These are phyloP conservation scores for Entomobrya multifasciata DNA, from an alignment of 2,888 invertebrate genomes.

Conservation along the genomic window DNA sequence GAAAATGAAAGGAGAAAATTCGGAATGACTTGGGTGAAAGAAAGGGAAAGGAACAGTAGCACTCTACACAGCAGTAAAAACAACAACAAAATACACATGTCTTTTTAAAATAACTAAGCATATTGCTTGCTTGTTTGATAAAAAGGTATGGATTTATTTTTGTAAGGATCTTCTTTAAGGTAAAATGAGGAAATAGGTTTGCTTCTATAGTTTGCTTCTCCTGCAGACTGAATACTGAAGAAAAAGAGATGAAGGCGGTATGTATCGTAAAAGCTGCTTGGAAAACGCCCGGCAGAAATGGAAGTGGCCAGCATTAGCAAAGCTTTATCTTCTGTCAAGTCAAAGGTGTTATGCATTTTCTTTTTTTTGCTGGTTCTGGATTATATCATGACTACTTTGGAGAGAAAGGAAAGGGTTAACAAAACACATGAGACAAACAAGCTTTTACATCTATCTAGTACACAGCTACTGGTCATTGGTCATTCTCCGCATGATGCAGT, in stretches of 20 bases:
- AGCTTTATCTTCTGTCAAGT: conserved; percentile 36
- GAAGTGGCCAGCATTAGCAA: conserved; percentile 11
- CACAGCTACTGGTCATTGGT: conserved; percentile 47
- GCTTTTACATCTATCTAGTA: too few species aligned
- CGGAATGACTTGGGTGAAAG: conserved; percentile 35
- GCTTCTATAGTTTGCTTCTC: too few species aligned
- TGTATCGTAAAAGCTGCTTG: neutral
- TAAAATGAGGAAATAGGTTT: conserved; percentile 21
- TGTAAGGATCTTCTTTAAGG: neutral
- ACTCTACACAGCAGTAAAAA: too few species aligned
- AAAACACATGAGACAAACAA: too few species aligned
- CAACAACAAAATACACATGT: conserved; percentile 28
- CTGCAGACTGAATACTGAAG: too few species aligned
- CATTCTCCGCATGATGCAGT: conserved; percentile 38
- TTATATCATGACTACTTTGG: conserved; percentile 46
- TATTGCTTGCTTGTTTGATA: too few species aligned
- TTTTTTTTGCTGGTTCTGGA: conserved; percentile 6
- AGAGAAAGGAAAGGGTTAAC: conserved; percentile 15
- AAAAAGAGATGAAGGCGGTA: conserved; percentile 51
- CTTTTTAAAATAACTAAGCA: too few species aligned
- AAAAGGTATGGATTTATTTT: neutral
- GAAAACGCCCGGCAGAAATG: conserved; percentile 66
- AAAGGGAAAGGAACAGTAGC: conserved; percentile 32
- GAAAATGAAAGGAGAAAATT: conserved; percentile 42
- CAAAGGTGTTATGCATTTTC: conserved; percentile 54